Evolutionary conservation across 2,888 invertebrate species (phyloP), one percentile per base, ranked within the genome.

Genomic region (Pammene fasciana): DNA sequence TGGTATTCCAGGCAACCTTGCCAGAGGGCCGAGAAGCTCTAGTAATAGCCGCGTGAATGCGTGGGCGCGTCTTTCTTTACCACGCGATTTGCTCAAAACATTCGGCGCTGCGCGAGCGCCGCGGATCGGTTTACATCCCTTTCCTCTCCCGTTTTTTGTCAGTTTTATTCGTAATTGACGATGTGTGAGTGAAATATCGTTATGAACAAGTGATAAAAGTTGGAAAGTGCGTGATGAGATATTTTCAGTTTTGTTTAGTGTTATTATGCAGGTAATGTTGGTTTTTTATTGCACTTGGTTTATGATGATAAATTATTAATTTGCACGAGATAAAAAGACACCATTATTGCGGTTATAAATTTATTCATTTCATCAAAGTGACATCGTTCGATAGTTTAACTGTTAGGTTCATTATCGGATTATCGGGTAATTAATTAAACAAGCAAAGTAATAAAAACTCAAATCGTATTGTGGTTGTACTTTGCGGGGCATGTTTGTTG

Each of bases 11-110:
- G 90, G 81, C 84, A 87, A 86, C 91, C 91, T 91, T 89, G 91
- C 79, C 79, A 80, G 72, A 87, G 83, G 86, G 89, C 86, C 89
- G 88, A 87, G 87, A 26, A 79, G 80, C 81, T 85, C 90, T 88
- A 83, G 87, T 91, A 81, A 88, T 90, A 91, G 90, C 74, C 79
- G 75, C 85, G 78, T 78, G 75, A 54, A 74, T 82, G 91, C 90
- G 92, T 90, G 86, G 90, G 91, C 86, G 90, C 84, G 75, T 88
- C 85, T 88, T 86, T 89, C 86, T 85, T 82, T 85, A 82, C 82
- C 80, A 73, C 82, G 80, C 76, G 84, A 84, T 86, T 83, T 83
- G 87, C 85, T 87, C 86, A 88, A 89, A 88, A 87, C 89, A 86
- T 80, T 83, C 79, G 74, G 80, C 84, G 83, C 82, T 84, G 84